Base-by-base conservation (phyloP, 2,797 vertebrate species). In the Neosilurus hyrtlii region DNA sequence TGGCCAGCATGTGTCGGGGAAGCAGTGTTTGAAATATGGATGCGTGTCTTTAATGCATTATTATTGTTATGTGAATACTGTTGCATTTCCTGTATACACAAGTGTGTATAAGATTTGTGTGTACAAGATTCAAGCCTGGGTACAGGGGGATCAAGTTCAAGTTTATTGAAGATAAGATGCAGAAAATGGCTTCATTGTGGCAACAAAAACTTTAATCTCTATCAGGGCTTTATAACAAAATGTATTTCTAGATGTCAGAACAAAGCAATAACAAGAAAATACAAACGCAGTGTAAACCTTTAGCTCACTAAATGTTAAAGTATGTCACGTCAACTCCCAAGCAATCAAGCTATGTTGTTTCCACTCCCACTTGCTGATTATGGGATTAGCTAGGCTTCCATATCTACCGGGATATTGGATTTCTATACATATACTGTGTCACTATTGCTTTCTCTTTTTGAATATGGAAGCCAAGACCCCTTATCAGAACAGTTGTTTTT, bases 401-500 rank as follows among this genome's bases (percentile, higher is more conserved):
- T 87, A 82, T 88, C 83, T 83, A 26, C 79, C 43, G 52, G 43
- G 61, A 62, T 61, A 83, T 85, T 82, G 81, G 79, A 80, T 90
- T 87, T 81, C 85, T 82, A 80, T 85, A 67, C 81, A 80, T 81
- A 79, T 70, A 76, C 77, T 74, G 56, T 81, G 76, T 80, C 66
- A 81, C 79, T 81, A 71, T 57, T 57, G 63, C 73, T 81, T 83
- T 77, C 43, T 73, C 24, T 85, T 82, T 82, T 76, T 82, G 76
- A 67, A 16, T 24, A 61, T 80, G 82, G 84, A 85, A 87, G 73
- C 77, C 83, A 81, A 86, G 67, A 81, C 56, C 79, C 49, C 75
- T 88, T 88, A 85, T 84, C 82, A 68, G 68, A 76, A 82, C 77
- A 79, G 63, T 85, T 87, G 61, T 74, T 83, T 83, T 72, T 65